phyloP scores from a whole-genome alignment of 2,888 invertebrate species.

The Argyresthia goedartella region DNA sequence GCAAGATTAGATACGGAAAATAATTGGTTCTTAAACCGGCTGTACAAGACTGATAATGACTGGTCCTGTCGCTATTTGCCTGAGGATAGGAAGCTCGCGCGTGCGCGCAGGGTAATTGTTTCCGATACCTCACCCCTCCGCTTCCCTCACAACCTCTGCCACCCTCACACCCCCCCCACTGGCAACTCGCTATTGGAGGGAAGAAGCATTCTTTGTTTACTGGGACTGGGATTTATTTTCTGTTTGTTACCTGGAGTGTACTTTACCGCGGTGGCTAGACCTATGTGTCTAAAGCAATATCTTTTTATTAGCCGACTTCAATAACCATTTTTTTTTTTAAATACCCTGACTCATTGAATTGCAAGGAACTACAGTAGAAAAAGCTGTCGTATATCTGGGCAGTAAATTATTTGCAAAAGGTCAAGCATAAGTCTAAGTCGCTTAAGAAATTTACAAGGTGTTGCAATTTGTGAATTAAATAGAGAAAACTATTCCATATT shows the following conservation, averaged over 20 bases:
- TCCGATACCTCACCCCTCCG: slow-evolving; percentile 22
- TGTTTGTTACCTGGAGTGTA: not conserved
- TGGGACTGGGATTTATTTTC: not conserved
- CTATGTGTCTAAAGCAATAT: too few species aligned
- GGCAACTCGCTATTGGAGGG: not conserved
- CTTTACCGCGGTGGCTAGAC: too few species aligned
- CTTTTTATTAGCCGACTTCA: too few species aligned
- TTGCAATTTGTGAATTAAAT: too few species aligned
- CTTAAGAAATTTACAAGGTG: too few species aligned
- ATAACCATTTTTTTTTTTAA: too few species aligned
- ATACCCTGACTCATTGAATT: too few species aligned
- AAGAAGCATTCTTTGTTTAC: not conserved
- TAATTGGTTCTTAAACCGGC: not conserved
- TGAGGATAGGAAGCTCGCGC: slow-evolving; percentile 41
- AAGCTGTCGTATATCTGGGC: too few species aligned
- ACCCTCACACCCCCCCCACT: not conserved
- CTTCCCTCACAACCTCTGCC: slow-evolving; percentile 4
- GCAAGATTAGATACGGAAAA: not conserved
- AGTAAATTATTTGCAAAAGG: too few species aligned
- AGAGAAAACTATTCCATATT: too few species aligned
- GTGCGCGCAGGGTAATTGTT: slow-evolving; percentile 63
- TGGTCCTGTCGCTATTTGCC: not conserved
- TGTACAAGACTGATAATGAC: not conserved
- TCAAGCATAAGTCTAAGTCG: too few species aligned
- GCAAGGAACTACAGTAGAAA: too few species aligned